Evolutionary conservation across 2,797 vertebrate genomes (phyloP), one percentile per base, ranked within the genome.

Genomic region (Rallus crepitans): DNA sequence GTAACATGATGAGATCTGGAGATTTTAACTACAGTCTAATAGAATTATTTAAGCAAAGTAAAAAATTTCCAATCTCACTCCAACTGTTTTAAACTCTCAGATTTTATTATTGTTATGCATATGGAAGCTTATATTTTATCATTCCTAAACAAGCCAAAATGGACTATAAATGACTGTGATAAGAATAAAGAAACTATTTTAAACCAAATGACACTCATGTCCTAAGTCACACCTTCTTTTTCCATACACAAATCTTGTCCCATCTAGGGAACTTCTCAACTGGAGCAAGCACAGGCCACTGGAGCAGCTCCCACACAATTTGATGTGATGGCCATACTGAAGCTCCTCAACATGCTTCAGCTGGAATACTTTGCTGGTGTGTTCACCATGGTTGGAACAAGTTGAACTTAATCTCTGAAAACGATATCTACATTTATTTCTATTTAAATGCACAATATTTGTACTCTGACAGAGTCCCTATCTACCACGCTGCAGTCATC

Each of bases 341-440:
- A 87, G 55, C 11, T 11, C 7, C 45, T 55, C 33, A 72, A 11
- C 0, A 1, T 0, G 0, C 10, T 82, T 52, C 63, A 50, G 39
- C 28, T 33, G 31, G 7, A 79, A 52, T 24, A 42, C 48, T 63
- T 59, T 30, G 17, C 23, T 42, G 61, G 5, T 39, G 23, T 42
- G 28, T 7, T 81, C 23, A 8, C 17, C 53, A 42, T 1, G 5
- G 24, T 37, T 57, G 78, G 25, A 88, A 64, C 17, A 60, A 75
- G 50, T 80, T 1, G 2, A 45, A 50, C 6, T 63, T 76, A 35
- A 56, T 40, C 28, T 70, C 21, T 53, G 33, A 12, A 71, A 64
- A 50, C n/a, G 45, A n/a, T 12, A 14, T 42, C 50, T 76, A 47
- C 12, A 14, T 76, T 76, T 78, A n/a, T 61, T 79, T 89, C 17